Conservation (phyloP, 2,797 vertebrate genomes). For the Hoplostethus mediterraneus region DNA sequence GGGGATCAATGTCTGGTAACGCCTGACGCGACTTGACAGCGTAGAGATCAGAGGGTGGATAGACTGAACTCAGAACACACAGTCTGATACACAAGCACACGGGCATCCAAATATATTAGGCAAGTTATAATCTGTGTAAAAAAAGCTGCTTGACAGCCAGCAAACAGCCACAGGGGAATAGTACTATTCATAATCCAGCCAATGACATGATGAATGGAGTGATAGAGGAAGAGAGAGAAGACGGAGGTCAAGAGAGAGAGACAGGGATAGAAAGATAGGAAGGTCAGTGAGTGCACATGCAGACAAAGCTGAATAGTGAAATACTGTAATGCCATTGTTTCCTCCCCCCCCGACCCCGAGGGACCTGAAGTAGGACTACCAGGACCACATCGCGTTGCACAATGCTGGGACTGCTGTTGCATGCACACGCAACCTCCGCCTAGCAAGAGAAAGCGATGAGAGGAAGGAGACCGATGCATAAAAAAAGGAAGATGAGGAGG, state of each 20-base stretch:
- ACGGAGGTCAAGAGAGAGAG: neutral
- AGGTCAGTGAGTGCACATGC: conserved; percentile 19
- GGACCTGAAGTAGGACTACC: neutral
- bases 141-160: conserved; percentile 49
- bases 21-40: conserved; percentile 41
- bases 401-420: neutral
- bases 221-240: conserved; percentile 11
- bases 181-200: conserved; percentile 64
- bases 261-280: neutral
- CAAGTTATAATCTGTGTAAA: conserved; percentile 49
- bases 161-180: conserved; percentile 55
- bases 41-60: conserved; percentile 47
- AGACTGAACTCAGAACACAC: conserved; percentile 24
- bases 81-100: neutral
- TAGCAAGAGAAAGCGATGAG: conserved; percentile 16
- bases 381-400: conserved; percentile 3
- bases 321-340: conserved; percentile 2
- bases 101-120: conserved; percentile 42
- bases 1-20: conserved; percentile 25
- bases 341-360: too few species aligned
- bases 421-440: neutral
- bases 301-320: conserved; percentile 32
- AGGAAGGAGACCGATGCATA: neutral
- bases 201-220: conserved; percentile 58
- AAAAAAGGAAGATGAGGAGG: conserved; percentile 1